Conservation (phyloP, 2,797 vertebrate genomes). For the Atherinosoma microstoma region DNA sequence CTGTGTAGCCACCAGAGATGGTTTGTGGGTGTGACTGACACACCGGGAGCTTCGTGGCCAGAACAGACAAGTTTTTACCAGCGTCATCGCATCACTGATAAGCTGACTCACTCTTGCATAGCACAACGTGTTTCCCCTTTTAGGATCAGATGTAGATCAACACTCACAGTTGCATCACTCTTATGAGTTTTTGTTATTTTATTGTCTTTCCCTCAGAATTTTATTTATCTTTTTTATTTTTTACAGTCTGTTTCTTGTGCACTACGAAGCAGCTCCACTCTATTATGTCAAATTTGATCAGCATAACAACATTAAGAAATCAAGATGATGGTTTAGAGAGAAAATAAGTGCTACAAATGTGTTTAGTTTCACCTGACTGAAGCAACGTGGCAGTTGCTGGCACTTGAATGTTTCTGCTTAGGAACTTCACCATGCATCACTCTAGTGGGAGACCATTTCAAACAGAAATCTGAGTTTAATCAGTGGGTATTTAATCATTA, state of each 20-base stretch:
- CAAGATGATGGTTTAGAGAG: background rate
- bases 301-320: background rate
- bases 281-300: background rate
- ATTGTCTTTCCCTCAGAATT: constrained; percentile 7
- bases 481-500: background rate
- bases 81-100: constrained; percentile 16
- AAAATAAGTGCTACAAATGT: background rate
- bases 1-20: background rate
- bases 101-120: constrained; percentile 47
- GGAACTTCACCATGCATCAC: background rate
- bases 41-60: constrained; percentile 7
- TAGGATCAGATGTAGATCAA: constrained; percentile 26
- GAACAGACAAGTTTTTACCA: constrained; percentile 19
- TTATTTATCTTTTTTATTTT: no score
- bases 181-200: constrained; percentile 1
- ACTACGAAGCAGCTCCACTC: background rate
- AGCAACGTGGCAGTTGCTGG: constrained; percentile 5
- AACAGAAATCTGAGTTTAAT: background rate
- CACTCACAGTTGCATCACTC: background rate
- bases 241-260: background rate
- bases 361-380: background rate
- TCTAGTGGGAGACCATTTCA: background rate
- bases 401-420: constrained; percentile 13
- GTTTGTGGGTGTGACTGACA: constrained; percentile 45
- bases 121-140: constrained; percentile 45